These are phyloP conservation scores for Drosophila kokeensis DNA, from an alignment of 2,888 invertebrate genomes.

Conservation along the genomic window DNA sequence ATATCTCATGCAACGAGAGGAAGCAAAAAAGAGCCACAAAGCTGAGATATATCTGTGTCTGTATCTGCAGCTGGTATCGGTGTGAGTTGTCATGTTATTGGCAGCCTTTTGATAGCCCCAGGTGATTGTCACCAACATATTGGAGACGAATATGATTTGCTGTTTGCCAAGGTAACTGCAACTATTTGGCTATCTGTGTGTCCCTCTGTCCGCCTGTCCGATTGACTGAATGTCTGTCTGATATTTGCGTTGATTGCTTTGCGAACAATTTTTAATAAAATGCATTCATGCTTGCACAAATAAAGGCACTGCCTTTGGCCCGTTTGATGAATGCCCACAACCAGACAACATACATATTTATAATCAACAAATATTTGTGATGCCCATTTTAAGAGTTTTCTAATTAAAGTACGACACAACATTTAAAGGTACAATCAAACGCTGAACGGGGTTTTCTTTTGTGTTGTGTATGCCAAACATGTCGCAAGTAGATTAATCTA, in stretches of 20 bases:
- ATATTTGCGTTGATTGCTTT: constrained; percentile 62
- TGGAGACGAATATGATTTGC: constrained; percentile 71
- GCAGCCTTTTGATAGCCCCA: constrained; percentile 71
- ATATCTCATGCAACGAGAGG: constrained; percentile 47
- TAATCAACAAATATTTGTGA: constrained; percentile 56
- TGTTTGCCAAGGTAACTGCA: constrained; percentile 69
- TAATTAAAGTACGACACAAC: constrained; percentile 52
- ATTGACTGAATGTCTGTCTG: constrained; percentile 23
- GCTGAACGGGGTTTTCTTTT: constrained; percentile 2
- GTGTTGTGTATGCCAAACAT: constrained; percentile 69
- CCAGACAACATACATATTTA: constrained; percentile 43
- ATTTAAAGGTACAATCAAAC: constrained; percentile 21
- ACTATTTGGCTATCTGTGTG: constrained; percentile 31
- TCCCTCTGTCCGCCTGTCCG: constrained; percentile 1
- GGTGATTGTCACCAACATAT: constrained; percentile 73
- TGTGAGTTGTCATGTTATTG: constrained; percentile 65
- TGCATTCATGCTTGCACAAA: constrained; percentile 60
- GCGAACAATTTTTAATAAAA: constrained; percentile 69
- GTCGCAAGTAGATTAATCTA: constrained; percentile 82
- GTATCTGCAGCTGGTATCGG: constrained; percentile 21
- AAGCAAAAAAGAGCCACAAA: constrained; percentile 53
- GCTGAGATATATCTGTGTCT: constrained; percentile 28
- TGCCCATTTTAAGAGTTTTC: constrained; percentile 40
- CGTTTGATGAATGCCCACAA: constrained; percentile 34
- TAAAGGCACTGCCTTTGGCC: constrained; percentile 52